Base-by-base conservation (phyloP, 2,113 vertebrate species). In the Cercocebus atys region DNA sequence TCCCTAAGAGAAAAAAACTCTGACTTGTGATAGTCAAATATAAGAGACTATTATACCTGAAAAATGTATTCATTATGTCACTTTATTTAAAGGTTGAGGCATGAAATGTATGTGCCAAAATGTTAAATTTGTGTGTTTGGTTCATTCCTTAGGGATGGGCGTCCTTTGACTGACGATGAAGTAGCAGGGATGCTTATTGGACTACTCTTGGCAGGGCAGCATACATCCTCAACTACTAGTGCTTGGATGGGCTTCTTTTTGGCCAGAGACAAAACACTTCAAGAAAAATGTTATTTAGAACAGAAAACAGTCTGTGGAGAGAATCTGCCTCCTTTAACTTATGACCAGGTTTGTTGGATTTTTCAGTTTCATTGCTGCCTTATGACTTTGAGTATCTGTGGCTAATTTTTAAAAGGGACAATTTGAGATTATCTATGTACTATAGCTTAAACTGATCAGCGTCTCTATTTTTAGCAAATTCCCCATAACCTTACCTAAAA, bases 191-290 rank as follows among this genome's bases (percentile, higher is more conserved):
- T 99, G 99, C 99, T 99, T 64, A 99, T 99, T 0, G 99, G 99
- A 35, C 98, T 99, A 96, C 99, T 99, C 2, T 97, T 99, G 64
- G 99, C 99, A 0, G 99, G 99, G 30, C 99, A 99, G 98, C 99
- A 99, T 98, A 99, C 99, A 0, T 99, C 99, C 59, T 99, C 99
- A 95, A 99, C 99, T 97, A 99, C 99, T 40, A 99, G 99, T 1
- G 98, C 99, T 92, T 99, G 99, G 99, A 97, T 99, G 91, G 99
- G 99, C 52, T 99, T 99, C 99, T 99, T 99, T 98, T 96, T 99
- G 91, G 99, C 99, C 85, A 99, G 98, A 93, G 99, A 99, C 93
- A 99, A 98, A 90, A 40, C 97, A 1, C 87, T 99, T 35, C 99
- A 99, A 98, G 98, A 99, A 0, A 99, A 98, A 96, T 99, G 99